Evolutionary conservation across 1,140 invertebrate genomes (phyloP).

Genomic region (Danaus melanippus): DNA sequence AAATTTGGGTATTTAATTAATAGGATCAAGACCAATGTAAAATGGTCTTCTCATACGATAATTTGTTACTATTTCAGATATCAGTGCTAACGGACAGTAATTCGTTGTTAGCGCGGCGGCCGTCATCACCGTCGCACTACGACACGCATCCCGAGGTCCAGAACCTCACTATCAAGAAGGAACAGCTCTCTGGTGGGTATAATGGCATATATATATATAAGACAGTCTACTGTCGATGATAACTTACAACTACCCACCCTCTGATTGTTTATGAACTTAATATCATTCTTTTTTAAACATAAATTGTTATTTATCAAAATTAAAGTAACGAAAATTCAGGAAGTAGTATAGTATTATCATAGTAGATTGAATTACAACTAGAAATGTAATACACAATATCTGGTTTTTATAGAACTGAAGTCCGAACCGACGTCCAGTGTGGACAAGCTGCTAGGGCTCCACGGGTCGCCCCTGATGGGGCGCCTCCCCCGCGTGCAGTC

Average conservation of each 20-base stretch:
- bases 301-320: not conserved
- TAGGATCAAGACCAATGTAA: too few relatives aligned
- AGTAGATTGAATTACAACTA: not conserved
- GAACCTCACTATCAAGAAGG: conserved; percentile 65
- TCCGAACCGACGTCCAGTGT: conserved; percentile 74
- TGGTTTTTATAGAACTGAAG: conserved; percentile 50
- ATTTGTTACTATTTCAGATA: conserved; percentile 41
- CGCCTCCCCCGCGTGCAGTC: conserved; percentile 74
- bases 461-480: conserved; percentile 77
- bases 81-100: conserved; percentile 54
- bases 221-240: too few relatives aligned
- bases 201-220: not conserved
- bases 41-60: too few relatives aligned
- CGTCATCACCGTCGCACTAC: conserved; percentile 46
- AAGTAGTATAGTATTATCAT: not conserved
- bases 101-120: conserved; percentile 35
- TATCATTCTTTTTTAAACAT: too few relatives aligned
- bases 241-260: too few relatives aligned
- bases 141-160: conserved; percentile 49
- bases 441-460: conserved; percentile 77
- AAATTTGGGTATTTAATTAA: not conserved
- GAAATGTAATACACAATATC: not conserved
- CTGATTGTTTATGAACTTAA: too few relatives aligned
- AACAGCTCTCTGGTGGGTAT: conserved; percentile 42
- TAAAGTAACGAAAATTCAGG: too few relatives aligned